Evolutionary conservation across 2,113 vertebrate genomes (phyloP).

Genomic region (Leuciscus idus): DNA sequence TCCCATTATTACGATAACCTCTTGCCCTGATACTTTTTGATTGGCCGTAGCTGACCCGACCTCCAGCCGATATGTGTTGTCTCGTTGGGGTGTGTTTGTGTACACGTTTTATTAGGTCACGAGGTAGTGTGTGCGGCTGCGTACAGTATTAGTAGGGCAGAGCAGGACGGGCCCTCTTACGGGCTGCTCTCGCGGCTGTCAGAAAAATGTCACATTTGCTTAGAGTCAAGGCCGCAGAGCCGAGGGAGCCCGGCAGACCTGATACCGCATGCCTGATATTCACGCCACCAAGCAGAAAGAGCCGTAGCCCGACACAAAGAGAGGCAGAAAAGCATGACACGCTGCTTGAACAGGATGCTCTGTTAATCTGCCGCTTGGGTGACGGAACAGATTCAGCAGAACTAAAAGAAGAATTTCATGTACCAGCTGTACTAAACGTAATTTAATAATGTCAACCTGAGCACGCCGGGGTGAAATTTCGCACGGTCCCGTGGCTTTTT

Average conservation of each 20-base stretch:
- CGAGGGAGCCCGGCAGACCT: slow-evolving; percentile 70
- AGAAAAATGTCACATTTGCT: slow-evolving; percentile 76
- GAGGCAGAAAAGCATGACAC: slow-evolving; percentile 29
- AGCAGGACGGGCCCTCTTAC: slow-evolving; percentile 30
- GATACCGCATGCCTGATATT: slow-evolving; percentile 41
- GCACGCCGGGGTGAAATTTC: background rate
- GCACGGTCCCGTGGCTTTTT: background rate
- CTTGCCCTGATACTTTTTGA: background rate
- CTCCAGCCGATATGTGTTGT: background rate
- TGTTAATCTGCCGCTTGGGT: slow-evolving; percentile 45
- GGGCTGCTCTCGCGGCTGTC: slow-evolving; percentile 68
- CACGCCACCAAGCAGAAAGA: slow-evolving; percentile 40
- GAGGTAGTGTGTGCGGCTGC: background rate
- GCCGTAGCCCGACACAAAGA: slow-evolving; percentile 21
- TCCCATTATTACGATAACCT: background rate
- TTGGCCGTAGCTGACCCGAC: background rate
- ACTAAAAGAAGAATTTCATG: slow-evolving; percentile 27
- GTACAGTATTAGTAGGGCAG: slow-evolving; percentile 42
- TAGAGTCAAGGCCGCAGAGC: slow-evolving; percentile 73
- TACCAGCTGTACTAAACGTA: background rate
- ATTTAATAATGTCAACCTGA: slow-evolving; percentile 25
- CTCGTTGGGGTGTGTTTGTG: background rate
- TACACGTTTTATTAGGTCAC: background rate
- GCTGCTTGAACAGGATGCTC: slow-evolving; percentile 44
- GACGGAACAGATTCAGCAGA: slow-evolving; percentile 19